Evolutionary conservation across 2,888 invertebrate species (phyloP).

Genomic region (Tetragonisca angustula): DNA sequence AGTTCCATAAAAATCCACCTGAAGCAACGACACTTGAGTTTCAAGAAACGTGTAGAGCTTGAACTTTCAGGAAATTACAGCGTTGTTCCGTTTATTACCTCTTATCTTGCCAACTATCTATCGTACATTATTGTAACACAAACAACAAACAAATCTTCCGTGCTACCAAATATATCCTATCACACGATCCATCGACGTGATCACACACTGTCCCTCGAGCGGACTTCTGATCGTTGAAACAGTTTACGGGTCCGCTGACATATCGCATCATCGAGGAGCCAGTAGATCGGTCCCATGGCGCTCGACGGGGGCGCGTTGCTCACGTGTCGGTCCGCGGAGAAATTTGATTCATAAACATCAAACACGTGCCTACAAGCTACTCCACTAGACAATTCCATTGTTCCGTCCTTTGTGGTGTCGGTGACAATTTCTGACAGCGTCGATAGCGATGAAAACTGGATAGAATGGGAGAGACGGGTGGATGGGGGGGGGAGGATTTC

Average conservation of each 20-base stretch:
- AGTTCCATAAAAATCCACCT: too few species aligned
- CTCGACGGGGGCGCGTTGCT: constrained; percentile 16
- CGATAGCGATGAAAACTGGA: constrained; percentile 4
- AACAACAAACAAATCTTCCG: not conserved
- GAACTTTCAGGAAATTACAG: too few species aligned
- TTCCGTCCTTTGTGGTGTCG: constrained; percentile 51
- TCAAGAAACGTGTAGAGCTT: too few species aligned
- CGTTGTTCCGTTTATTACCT: not conserved
- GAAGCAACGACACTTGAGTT: too few species aligned
- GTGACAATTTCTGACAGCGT: constrained; percentile 49
- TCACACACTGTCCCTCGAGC: not conserved
- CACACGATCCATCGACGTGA: too few species aligned
- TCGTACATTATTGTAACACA: not conserved
- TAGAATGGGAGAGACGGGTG: not conserved
- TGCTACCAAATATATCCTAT: not conserved
- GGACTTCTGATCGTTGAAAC: constrained; percentile 18
- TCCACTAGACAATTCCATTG: constrained; percentile 38
- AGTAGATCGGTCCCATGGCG: constrained; percentile 21
- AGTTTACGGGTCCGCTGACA: constrained; percentile 45
- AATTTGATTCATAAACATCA: constrained; percentile 80
- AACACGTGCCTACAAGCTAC: constrained; percentile 27
- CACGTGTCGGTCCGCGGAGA: constrained; percentile 59
- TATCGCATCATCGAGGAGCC: constrained; percentile 34
- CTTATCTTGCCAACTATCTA: not conserved
- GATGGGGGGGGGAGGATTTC: not conserved